A percentile compares a stretch with the other conserved stretches of the same genome.
Evolutionary conservation across 2,888 invertebrate genomes (phyloP).

Genomic region (Saturnia japonica): DNA sequence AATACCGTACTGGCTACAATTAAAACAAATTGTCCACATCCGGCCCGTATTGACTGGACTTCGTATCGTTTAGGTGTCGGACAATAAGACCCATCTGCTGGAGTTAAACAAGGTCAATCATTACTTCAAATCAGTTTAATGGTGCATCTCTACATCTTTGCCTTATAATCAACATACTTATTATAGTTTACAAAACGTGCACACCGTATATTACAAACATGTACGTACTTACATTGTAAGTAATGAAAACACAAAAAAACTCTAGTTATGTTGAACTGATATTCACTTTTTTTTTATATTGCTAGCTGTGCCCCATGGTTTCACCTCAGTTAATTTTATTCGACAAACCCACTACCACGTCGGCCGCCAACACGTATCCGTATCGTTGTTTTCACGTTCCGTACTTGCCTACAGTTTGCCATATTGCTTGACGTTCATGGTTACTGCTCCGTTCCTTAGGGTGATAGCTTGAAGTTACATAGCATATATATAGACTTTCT

Average conservation of each 20-base stretch:
- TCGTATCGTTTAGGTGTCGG: constrained; percentile 63
- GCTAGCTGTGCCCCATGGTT: background rate
- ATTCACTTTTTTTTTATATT: background rate
- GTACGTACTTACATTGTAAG: constrained; percentile 20
- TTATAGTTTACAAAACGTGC: constrained; percentile 5
- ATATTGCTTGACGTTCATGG: too few species aligned
- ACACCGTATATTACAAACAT: constrained; percentile 15
- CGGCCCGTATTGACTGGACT: constrained; percentile 66
- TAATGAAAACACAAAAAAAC: constrained; percentile 12
- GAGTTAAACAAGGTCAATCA: constrained; percentile 57
- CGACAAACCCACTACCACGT: too few species aligned
- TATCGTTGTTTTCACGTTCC: too few species aligned
- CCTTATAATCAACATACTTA: background rate
- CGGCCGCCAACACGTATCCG: too few species aligned
- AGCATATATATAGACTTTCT: too few species aligned
- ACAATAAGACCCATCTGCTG: constrained; percentile 72
- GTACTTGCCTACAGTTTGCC: too few species aligned
- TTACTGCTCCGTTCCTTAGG: too few species aligned
- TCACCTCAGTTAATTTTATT: too few species aligned
- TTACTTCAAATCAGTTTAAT: constrained; percentile 55
- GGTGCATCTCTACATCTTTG: constrained; percentile 29
- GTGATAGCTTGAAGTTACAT: too few species aligned
- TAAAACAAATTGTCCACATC: constrained; percentile 76
- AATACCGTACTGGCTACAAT: constrained; percentile 53
- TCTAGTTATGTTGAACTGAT: background rate